Percentiles rank a stretch among this genome's conserved stretches.
These are phyloP conservation scores for Arctia plantaginis DNA, from an alignment of 2,888 invertebrate genomes.

Conservation along the genomic window DNA sequence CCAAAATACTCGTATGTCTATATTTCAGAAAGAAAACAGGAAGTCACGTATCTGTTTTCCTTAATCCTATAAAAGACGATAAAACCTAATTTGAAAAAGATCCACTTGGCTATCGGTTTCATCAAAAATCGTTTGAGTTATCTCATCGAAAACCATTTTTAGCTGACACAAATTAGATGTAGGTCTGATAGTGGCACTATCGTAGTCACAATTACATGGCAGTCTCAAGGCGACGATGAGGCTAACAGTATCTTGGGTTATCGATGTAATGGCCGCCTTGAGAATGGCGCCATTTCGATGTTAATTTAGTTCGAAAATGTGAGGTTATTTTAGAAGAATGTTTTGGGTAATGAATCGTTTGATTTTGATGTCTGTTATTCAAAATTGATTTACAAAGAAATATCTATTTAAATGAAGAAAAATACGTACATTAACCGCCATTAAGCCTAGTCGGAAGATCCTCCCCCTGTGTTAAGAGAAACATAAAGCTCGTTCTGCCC, in stretches of 20 bases:
- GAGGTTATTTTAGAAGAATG: background rate
- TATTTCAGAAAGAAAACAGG: background rate
- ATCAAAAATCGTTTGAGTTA: conserved; percentile 40
- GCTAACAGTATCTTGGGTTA: conserved; percentile 57
- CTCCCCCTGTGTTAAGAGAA: background rate
- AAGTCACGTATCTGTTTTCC: background rate
- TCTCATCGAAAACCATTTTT: conserved; percentile 41
- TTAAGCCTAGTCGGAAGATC: background rate
- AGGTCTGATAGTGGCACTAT: conserved; percentile 30
- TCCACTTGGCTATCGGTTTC: background rate
- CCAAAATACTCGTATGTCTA: too few species aligned
- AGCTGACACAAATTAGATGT: conserved; percentile 41
- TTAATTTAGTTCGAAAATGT: conserved; percentile 18
- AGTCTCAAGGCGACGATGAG: conserved; percentile 52
- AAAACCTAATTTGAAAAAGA: background rate
- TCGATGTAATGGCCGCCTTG: conserved; percentile 59
- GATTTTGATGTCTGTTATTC: background rate
- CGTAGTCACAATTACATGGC: conserved; percentile 43
- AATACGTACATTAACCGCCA: background rate
- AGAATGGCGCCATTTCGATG: conserved; percentile 49
- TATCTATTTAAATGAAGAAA: background rate
- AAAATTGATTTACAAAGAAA: background rate
- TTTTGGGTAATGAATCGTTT: background rate
- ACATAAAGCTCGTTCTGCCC: background rate
- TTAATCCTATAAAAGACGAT: background rate